Conservation (phyloP, 2,797 vertebrate genomes). For the Poeciliopsis presidionis region DNA sequence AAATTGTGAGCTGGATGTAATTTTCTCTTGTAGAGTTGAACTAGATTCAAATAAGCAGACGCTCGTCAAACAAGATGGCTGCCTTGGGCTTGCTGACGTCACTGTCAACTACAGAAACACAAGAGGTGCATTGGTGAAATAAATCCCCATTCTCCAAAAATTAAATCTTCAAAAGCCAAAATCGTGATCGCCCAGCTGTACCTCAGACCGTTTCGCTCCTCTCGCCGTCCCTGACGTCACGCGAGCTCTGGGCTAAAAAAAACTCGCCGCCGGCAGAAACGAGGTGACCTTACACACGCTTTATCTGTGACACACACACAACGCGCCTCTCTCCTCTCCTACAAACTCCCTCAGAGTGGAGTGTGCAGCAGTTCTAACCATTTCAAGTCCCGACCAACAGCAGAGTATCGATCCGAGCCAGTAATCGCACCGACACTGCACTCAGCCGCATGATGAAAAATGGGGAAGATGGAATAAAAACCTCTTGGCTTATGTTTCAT, state of each 20-base stretch:
- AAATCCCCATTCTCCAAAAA: no score
- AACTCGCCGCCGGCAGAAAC: neutral
- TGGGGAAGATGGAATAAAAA: slow-evolving; percentile 43
- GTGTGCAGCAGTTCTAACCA: slow-evolving; percentile 35
- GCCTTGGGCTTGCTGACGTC: no score
- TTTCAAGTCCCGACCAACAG: slow-evolving; percentile 39
- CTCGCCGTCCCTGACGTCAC: slow-evolving; percentile 13
- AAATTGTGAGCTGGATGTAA: no score
- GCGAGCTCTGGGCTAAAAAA: neutral
- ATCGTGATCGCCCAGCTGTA: neutral
- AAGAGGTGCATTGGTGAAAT: no score
- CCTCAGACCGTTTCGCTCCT: slow-evolving; percentile 17
- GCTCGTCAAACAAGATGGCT: no score
- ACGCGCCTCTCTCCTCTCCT: slow-evolving; percentile 32
- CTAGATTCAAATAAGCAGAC: no score
- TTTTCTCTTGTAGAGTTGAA: no score
- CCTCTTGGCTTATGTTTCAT: slow-evolving; percentile 35
- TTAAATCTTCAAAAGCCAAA: no score
- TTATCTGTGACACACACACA: slow-evolving; percentile 4
- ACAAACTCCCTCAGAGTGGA: slow-evolving; percentile 11
- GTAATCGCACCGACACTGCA: slow-evolving; percentile 57
- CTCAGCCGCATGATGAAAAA: slow-evolving; percentile 66
- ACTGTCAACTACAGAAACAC: no score
- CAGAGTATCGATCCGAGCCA: slow-evolving; percentile 60
- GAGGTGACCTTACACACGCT: slow-evolving; percentile 27